phyloP scores from a whole-genome alignment of 2,797 vertebrate species.

The Cirrhinus mrigala region DNA sequence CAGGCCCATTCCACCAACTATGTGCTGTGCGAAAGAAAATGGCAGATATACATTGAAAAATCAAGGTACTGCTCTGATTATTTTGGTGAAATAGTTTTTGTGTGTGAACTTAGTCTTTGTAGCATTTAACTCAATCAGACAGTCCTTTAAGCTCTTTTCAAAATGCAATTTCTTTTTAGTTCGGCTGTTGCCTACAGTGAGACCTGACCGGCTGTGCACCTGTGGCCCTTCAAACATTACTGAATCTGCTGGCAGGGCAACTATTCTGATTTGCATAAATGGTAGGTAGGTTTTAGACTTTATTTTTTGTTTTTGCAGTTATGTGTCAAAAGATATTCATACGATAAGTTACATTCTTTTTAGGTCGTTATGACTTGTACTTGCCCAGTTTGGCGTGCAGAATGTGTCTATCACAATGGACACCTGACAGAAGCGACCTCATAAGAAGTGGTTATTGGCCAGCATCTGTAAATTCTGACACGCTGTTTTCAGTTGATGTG shows the following conservation, averaged over 20 bases:
- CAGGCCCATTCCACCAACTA: not conserved
- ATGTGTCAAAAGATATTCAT: not conserved
- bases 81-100: too few relatives aligned
- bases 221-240: slow-evolving; percentile 9
- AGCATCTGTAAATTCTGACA: slow-evolving; percentile 27
- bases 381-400: not conserved
- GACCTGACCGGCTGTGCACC: not conserved
- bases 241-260: slow-evolving; percentile 18
- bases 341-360: not conserved
- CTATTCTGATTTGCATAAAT: slow-evolving; percentile 28
- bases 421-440: slow-evolving; percentile 18
- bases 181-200: slow-evolving; percentile 12
- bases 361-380: not conserved
- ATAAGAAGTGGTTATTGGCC: slow-evolving; percentile 27
- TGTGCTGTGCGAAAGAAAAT: not conserved
- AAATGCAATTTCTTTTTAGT: not conserved
- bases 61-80: too few relatives aligned
- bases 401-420: slow-evolving; percentile 3
- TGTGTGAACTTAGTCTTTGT: too few relatives aligned
- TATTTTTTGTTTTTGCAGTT: not conserved
- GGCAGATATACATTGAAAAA: not conserved
- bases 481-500: slow-evolving; percentile 22
- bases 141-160: not conserved
- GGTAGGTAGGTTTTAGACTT: not conserved
- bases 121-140: not conserved